Evolutionary conservation across 2,888 invertebrate genomes (phyloP).

Genomic region (Platycnemis pennipes): DNA sequence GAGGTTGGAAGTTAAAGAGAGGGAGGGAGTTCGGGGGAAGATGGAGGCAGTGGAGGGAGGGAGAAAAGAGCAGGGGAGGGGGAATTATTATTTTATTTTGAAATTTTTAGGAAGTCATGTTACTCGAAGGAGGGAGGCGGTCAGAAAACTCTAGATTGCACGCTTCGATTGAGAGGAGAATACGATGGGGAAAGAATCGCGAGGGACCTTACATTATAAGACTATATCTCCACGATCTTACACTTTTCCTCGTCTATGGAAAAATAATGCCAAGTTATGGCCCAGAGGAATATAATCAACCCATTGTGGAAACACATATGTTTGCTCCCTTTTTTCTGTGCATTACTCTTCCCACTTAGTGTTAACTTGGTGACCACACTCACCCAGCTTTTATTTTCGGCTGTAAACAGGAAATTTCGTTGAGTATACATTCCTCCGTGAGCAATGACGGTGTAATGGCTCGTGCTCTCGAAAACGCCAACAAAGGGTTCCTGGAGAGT

Average conservation of each 20-base stretch:
- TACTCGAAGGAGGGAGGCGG: conserved; percentile 33
- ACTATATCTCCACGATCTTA: background rate
- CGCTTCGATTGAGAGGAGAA: conserved; percentile 33
- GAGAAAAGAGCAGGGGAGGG: background rate
- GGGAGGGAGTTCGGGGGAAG: background rate
- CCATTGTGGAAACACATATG: conserved; percentile 22
- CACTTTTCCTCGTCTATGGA: conserved; percentile 29
- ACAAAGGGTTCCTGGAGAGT: no score
- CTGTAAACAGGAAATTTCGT: background rate
- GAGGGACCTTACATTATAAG: background rate
- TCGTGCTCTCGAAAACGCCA: background rate
- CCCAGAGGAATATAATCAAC: background rate
- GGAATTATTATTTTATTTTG: conserved; percentile 48
- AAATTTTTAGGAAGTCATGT: conserved; percentile 54
- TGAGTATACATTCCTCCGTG: background rate
- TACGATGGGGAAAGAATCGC: background rate
- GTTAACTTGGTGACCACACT: background rate
- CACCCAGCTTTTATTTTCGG: background rate
- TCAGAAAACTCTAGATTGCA: conserved; percentile 45
- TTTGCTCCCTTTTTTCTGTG: background rate
- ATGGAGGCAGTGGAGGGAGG: background rate
- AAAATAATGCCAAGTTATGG: background rate
- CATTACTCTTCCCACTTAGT: background rate
- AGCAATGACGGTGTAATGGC: background rate
- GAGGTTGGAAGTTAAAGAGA: background rate